Evolutionary conservation across 2,797 vertebrate genomes (phyloP).

Genomic region (Psittacula derbiana): DNA sequence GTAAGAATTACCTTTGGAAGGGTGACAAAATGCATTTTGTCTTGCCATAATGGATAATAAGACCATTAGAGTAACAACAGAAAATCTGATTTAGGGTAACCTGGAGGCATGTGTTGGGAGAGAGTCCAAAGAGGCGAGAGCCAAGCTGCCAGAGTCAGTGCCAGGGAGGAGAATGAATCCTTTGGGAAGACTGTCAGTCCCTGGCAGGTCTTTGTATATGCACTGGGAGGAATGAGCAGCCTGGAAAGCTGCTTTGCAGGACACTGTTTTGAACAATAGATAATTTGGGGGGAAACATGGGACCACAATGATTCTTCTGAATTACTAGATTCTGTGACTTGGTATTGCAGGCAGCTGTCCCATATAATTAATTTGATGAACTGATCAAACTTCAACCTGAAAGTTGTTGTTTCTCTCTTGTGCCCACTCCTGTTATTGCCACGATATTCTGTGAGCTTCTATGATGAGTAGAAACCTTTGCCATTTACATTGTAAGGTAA

Average conservation of each 20-base stretch:
- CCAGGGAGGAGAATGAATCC: conserved; percentile 14
- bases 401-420: neutral
- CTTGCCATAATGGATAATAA: neutral
- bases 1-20: conserved; percentile 26
- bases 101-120: conserved; percentile 32
- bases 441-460: accelerated
- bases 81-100: conserved; percentile 7
- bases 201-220: neutral
- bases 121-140: neutral
- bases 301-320: accelerated
- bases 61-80: neutral
- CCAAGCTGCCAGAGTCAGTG: neutral
- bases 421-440: accelerated
- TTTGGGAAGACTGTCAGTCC: neutral
- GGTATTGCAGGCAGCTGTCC: neutral
- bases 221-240: neutral
- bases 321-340: neutral
- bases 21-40: neutral
- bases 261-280: accelerated
- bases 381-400: no score
- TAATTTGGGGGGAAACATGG: accelerated
- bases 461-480: neutral
- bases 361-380: neutral
- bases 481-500: accelerated
- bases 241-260: neutral